Conservation (phyloP, 2,113 vertebrate species). For the Siniperca chuatsi region DNA sequence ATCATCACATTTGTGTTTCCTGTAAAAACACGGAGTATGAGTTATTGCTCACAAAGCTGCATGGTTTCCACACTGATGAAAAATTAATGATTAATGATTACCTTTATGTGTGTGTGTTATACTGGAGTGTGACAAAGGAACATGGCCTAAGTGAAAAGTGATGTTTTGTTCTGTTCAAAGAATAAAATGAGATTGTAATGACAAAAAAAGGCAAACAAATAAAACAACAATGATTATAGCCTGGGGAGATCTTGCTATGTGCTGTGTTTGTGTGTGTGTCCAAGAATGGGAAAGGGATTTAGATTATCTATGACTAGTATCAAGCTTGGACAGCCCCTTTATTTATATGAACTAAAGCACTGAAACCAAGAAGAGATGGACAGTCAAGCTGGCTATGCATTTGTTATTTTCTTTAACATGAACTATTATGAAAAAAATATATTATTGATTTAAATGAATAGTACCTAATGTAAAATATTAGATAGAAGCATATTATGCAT, state of each 20-base stretch:
- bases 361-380: neutral
- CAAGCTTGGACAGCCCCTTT: constrained; percentile 49
- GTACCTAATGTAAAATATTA: no score
- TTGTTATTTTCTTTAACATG: no score
- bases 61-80: constrained; percentile 59
- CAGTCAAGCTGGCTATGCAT: no score
- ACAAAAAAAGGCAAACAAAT: constrained; percentile 18
- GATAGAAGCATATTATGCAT: no score
- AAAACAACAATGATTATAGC: constrained; percentile 65
- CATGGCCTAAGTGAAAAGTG: constrained; percentile 54
- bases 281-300: constrained; percentile 35
- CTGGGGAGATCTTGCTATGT: constrained; percentile 33
- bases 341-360: constrained; percentile 40
- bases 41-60: constrained; percentile 40
- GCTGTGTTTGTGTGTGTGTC: constrained; percentile 29
- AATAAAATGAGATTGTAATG: constrained; percentile 68
- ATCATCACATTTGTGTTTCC: constrained; percentile 21
- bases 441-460: no score
- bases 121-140: constrained; percentile 61
- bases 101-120: constrained; percentile 34
- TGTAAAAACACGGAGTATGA: neutral
- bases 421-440: no score
- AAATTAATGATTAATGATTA: constrained; percentile 69
- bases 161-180: constrained; percentile 68
- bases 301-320: constrained; percentile 62